Evolutionary conservation across 2,113 vertebrate species (phyloP), one percentile per base, ranked within the genome.

Genomic region (Hemiscyllium ocellatum): DNA sequence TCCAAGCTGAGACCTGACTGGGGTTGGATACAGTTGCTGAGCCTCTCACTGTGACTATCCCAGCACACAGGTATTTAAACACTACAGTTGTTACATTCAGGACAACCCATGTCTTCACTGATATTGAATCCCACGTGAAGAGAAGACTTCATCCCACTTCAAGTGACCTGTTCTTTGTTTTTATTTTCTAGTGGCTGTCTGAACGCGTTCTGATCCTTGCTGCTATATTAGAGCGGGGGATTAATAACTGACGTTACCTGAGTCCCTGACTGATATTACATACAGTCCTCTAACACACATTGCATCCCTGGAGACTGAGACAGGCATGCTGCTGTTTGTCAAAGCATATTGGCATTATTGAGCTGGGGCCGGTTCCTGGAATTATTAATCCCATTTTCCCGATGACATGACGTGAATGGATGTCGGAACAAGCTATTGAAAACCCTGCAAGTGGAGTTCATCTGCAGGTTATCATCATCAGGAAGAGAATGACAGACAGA

Each of bases 381-480:
- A 97, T 98, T 98, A 98, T 98, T 98, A 98, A 98, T 98, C 97
- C 98, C 97, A 90, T 87, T 97, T 98, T 97, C 97, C 98, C 90
- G 4, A 96, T 97, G 97, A 97, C 97, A 97, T 97, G 97, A 98
- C 97, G 97, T 97, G 97, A 86, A 97, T 98, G 97, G 97, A 98
- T 98, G 97, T 96, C 97, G 96, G 97, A 98, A 97, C 98, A 97
- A 98, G 97, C 97, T 97, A 98, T 97, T 97, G 97, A 97, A 97
- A 97, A 96, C 96, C 96, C 97, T 97, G 96, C 97, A 97, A 97
- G 97, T 97, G 97, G 96, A 94, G 96, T 97, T 98, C 97, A 97
- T 97, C 97, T 96, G 96, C 90, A 97, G 97, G 97, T 96, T 95
- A 96, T 76, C 95, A 66, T 66, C 52, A 76, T 68, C 26, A 90